Percentiles rank a stretch among this genome's conserved stretches.
Evolutionary conservation across 30 jellyfish, hydroid and myxozoan genomes (phyloP).

Genomic region (Aurelia aurita complex sp. Pacific): DNA sequence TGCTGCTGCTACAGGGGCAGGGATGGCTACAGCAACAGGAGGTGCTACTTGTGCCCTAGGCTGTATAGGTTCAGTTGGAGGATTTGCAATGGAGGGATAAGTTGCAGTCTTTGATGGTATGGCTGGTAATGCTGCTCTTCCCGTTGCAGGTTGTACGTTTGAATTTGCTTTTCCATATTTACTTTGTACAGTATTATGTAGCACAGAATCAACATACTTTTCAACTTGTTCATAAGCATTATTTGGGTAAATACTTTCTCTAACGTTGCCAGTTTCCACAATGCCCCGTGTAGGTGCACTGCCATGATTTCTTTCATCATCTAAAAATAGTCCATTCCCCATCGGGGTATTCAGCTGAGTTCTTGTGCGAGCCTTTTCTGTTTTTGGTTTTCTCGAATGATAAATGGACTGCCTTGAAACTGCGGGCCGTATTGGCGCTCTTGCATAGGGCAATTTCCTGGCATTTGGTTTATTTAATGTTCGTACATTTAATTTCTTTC

Average conservation of each 20-base stretch:
- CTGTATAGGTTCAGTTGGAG: conserved; percentile 7
- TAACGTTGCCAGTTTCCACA: background rate
- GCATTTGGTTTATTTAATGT: background rate
- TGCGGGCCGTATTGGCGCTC: background rate
- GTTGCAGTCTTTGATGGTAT: no score
- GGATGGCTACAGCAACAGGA: conserved; percentile 45
- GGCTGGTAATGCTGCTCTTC: conserved; percentile 6
- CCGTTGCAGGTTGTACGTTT: conserved; percentile 7
- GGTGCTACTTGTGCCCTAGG: conserved; percentile 13
- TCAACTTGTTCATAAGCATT: conserved; percentile 64
- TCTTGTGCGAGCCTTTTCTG: conserved; percentile 13
- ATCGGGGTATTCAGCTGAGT: conserved; percentile 19
- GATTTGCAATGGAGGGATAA: conserved; percentile 8
- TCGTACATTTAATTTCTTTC: background rate
- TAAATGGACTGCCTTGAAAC: background rate
- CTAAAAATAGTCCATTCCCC: conserved; percentile 35
- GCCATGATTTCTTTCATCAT: conserved; percentile 6
- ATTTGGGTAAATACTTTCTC: conserved; percentile 39
- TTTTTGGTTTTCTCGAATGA: background rate
- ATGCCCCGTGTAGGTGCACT: background rate
- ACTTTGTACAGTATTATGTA: background rate
- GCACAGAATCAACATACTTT: conserved; percentile 42
- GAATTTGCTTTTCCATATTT: background rate
- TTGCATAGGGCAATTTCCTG: background rate
- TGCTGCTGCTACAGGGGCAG: conserved; percentile 55